phyloP scores from a whole-genome alignment of 1,140 invertebrate species.

The Drosophila gunungcola region DNA sequence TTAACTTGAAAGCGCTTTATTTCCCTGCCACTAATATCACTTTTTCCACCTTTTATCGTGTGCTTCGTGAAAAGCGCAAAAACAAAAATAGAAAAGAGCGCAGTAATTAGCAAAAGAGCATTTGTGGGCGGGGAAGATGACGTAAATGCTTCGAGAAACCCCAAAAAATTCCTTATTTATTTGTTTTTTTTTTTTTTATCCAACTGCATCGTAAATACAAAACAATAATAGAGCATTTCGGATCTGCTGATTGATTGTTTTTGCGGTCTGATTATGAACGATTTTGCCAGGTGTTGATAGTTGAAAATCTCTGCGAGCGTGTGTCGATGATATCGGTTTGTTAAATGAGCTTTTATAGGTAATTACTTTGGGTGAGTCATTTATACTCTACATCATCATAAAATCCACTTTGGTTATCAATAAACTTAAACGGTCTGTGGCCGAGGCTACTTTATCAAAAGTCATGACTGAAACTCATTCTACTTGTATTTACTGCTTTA shows the following conservation, averaged over 20 bases:
- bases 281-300: constrained; percentile 9
- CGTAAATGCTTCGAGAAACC: constrained; percentile 15
- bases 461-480: background rate
- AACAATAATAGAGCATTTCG: constrained; percentile 12
- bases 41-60: background rate
- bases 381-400: background rate
- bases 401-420: constrained; percentile 22
- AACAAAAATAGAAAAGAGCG: constrained; percentile 7
- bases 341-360: background rate
- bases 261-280: background rate
- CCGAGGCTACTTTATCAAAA: constrained; percentile 1
- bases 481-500: background rate
- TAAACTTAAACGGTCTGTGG: constrained; percentile 3
- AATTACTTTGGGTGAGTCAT: constrained; percentile 8
- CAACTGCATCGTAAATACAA: constrained; percentile 32
- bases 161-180: constrained; percentile 11
- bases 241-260: constrained; percentile 34
- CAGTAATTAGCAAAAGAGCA: constrained; percentile 27
- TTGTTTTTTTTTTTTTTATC: background rate
- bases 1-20: constrained; percentile 18
- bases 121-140: constrained; percentile 20
- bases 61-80: background rate
- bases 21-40: constrained; percentile 3
- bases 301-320: constrained; percentile 2
- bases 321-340: background rate